Conservation (phyloP, 2,888 invertebrate genomes). For the Ophion costatus region DNA sequence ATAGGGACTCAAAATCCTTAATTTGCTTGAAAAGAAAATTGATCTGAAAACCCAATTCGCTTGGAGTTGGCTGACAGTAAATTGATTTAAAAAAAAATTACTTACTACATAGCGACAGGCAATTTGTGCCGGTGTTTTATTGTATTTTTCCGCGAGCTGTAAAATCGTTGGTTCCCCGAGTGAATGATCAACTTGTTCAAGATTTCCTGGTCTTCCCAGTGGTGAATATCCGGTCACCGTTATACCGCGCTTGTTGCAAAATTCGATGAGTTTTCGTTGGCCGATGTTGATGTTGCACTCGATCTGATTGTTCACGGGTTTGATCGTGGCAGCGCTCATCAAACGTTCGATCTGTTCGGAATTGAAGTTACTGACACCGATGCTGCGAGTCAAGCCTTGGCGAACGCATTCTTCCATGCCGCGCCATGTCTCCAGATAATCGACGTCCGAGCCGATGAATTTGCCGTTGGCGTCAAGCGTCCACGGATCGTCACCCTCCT, state of each 20-base stretch:
- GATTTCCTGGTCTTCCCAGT: slow-evolving; percentile 91
- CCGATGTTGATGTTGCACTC: slow-evolving; percentile 92
- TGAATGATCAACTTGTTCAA: slow-evolving; percentile 88
- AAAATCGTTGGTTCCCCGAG: slow-evolving; percentile 87
- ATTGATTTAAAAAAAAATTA: slow-evolving; percentile 50
- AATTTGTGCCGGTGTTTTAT: slow-evolving; percentile 89
- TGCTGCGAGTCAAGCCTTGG: slow-evolving; percentile 87
- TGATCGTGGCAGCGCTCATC: slow-evolving; percentile 85
- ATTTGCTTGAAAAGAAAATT: neutral
- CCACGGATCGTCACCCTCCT: slow-evolving; percentile 88
- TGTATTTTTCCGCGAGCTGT: slow-evolving; percentile 87
- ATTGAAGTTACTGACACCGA: slow-evolving; percentile 93
- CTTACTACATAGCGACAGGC: slow-evolving; percentile 87
- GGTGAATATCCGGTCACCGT: slow-evolving; percentile 92
- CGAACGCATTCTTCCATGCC: slow-evolving; percentile 90
- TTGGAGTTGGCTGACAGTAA: neutral
- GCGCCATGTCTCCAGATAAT: slow-evolving; percentile 90
- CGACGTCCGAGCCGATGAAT: slow-evolving; percentile 86
- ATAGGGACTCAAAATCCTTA: too few species aligned
- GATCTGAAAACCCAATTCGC: neutral
- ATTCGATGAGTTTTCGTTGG: slow-evolving; percentile 88
- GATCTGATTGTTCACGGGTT: slow-evolving; percentile 88
- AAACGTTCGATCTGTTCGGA: slow-evolving; percentile 88
- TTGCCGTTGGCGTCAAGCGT: slow-evolving; percentile 87
- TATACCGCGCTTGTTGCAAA: slow-evolving; percentile 88